Base-by-base conservation (phyloP, 23 tunicate species). In the Styela plicata region DNA sequence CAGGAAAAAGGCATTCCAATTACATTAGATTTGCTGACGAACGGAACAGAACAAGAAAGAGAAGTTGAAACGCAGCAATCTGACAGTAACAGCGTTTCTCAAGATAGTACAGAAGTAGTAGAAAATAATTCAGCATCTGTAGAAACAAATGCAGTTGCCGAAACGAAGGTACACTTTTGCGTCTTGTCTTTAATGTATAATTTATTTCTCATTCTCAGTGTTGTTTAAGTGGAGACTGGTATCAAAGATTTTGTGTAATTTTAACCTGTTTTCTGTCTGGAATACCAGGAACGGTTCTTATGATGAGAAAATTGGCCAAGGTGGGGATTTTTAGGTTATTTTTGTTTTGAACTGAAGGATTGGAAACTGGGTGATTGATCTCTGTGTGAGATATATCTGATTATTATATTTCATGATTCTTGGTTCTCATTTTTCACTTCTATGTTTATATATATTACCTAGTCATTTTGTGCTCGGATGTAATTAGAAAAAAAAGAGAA, bases 1-100 rank as follows among this genome's bases (percentile, higher is more conserved):
- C 77, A 71, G 77, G 90, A 90, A 18, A 82, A 90, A 33, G 83
- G 83, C 74, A 86, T 90, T 52, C 63, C 80, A 23, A 82, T 90
- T 26, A 90, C 90, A 2, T 83, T 34, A 74, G 90, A 90, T 18
- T 69, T 90, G 32, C 66, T 81, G 37, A 62, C 74, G 27, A 78
- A 89, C 26, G 86, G 82, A 26, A 62, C 52, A 21, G 29, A 21
- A 16, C 7, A 36, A 20, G 3, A 22, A 34, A 44, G 16, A 24
- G 61, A 76, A 52, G 66, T 34, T 31, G 37, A 71, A 29, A 66
- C 31, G 10, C 30, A 25, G 18, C 31, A 27, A 66, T 66, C 31
- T 3, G 31, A 66, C 3, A 74, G n/a, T 23, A 63, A 10, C 20
- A 24, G 67, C 31, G 63, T 24, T 74, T 21, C 61, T 73, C 30